phyloP scores from a whole-genome alignment of 2,797 vertebrate species.

The Platyrinchus mystaceus region DNA sequence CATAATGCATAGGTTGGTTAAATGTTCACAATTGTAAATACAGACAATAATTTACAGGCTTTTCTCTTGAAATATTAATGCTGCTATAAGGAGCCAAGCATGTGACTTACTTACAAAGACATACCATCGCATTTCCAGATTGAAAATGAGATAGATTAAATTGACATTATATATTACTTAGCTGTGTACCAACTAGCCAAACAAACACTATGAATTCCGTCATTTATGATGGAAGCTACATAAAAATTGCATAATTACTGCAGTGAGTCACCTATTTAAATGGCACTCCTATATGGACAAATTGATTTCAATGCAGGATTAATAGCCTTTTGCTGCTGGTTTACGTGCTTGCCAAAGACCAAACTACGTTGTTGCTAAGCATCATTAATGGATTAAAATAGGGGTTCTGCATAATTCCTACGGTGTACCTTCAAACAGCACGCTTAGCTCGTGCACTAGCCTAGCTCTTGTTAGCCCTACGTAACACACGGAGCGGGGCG shows the following conservation, averaged over 20 bases:
- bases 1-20: background rate
- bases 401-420: constrained; percentile 57
- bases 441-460: constrained; percentile 42
- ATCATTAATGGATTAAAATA: constrained; percentile 67
- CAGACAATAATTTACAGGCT: constrained; percentile 52
- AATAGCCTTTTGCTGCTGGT: constrained; percentile 58
- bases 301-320: constrained; percentile 41
- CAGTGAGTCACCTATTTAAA: constrained; percentile 53
- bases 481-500: background rate
- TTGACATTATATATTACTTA: constrained; percentile 26
- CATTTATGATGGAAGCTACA: constrained; percentile 48
- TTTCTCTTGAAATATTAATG: constrained; percentile 36
- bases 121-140: background rate
- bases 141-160: constrained; percentile 22
- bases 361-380: constrained; percentile 54
- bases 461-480: constrained; percentile 62
- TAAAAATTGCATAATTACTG: constrained; percentile 38
- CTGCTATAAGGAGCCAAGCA: background rate
- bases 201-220: constrained; percentile 46
- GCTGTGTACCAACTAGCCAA: constrained; percentile 43
- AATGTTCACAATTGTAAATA: constrained; percentile 20
- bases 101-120: background rate
- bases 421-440: constrained; percentile 13
- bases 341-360: constrained; percentile 56
- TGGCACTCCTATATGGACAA: constrained; percentile 34